Conservation (phyloP, 1,140 invertebrate species). For the Drosophila gunungcola region DNA sequence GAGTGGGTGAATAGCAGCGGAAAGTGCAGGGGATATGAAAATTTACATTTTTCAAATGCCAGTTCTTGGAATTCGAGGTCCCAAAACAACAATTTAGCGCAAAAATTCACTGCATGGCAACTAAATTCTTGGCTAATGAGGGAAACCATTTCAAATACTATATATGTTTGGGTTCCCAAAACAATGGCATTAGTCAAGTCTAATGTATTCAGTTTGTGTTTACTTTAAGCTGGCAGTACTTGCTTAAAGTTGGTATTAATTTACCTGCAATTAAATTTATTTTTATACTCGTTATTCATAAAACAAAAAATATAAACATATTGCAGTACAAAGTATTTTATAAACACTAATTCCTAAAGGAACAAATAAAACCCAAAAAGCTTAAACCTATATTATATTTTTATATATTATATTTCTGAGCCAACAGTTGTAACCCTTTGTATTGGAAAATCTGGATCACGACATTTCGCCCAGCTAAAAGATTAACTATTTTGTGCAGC, state of each 20-base stretch:
- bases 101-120: background rate
- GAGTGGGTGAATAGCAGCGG: slow-evolving; percentile 3
- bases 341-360: too few species aligned
- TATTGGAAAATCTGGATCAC: too few species aligned
- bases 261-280: too few species aligned
- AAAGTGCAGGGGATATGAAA: slow-evolving; percentile 15
- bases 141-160: background rate
- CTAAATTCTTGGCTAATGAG: slow-evolving; percentile 1
- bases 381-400: too few species aligned
- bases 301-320: too few species aligned
- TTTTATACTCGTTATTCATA: too few species aligned
- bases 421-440: too few species aligned
- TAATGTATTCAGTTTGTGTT: background rate
- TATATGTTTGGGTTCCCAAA: background rate
- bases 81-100: background rate
- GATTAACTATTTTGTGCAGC: too few species aligned
- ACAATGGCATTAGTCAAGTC: background rate
- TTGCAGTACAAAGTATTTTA: too few species aligned
- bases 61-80: slow-evolving; percentile 13
- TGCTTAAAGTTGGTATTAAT: background rate
- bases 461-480: too few species aligned
- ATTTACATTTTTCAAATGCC: slow-evolving; percentile 24
- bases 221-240: background rate
- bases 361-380: too few species aligned
- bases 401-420: too few species aligned